Evolutionary conservation across 92 coral and sea anemone genomes (phyloP).

Genomic region (Parazoanthus darwini): DNA sequence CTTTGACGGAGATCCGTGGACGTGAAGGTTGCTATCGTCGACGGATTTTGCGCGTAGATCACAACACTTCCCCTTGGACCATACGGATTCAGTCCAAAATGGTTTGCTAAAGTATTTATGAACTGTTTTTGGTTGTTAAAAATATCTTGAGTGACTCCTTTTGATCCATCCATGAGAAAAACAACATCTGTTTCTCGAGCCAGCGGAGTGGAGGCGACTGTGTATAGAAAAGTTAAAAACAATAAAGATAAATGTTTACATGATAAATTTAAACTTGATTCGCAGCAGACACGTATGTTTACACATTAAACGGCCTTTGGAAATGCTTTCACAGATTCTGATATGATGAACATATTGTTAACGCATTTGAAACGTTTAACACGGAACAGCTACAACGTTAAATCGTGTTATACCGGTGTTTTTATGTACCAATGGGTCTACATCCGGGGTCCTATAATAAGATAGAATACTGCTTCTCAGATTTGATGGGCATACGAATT

Average conservation of each 20-base stretch:
- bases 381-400: no score
- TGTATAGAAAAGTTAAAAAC: background rate
- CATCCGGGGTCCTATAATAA: no score
- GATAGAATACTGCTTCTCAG: no score
- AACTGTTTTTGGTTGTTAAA: constrained; percentile 11
- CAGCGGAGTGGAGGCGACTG: constrained; percentile 22
- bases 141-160: constrained; percentile 11
- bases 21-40: constrained; percentile 24
- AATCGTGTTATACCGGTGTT: no score
- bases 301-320: no score
- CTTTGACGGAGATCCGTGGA: background rate
- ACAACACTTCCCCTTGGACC: constrained; percentile 32
- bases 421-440: no score
- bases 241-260: background rate
- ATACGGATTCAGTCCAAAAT: constrained; percentile 18
- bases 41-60: constrained; percentile 8
- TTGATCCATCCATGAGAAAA: constrained; percentile 20
- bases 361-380: no score
- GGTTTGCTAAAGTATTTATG: background rate
- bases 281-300: no score
- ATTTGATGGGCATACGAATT: no score
- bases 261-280: no score
- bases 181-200: constrained; percentile 23
- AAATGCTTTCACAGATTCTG: no score
- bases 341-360: no score